Conservation (phyloP, 2,888 invertebrate species). For the Orchestes rusci region DNA sequence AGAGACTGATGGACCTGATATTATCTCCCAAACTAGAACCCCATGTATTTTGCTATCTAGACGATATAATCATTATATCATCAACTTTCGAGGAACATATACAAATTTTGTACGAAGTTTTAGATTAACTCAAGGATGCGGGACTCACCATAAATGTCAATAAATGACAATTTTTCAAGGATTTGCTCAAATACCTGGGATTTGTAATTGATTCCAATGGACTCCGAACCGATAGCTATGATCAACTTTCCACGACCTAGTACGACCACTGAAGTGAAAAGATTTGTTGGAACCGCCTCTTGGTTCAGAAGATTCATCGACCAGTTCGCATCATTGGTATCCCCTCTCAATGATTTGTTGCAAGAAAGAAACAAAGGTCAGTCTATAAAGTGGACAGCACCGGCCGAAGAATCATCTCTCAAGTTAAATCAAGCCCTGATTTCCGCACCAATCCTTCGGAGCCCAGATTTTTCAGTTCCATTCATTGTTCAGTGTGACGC, state of each 20-base stretch:
- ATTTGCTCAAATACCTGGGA: background rate
- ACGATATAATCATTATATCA: conserved; percentile 26
- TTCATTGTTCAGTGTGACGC: conserved; percentile 31
- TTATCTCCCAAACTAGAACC: conserved; percentile 15
- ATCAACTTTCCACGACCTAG: conserved; percentile 28
- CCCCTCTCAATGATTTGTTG: background rate
- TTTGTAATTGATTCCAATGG: background rate
- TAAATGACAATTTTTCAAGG: conserved; percentile 6
- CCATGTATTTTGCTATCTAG: conserved; percentile 21
- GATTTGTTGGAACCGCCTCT: conserved; percentile 32
- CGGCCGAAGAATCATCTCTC: conserved; percentile 20
- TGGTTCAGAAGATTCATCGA: conserved; percentile 30
- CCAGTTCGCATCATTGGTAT: background rate
- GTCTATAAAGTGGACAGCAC: conserved; percentile 22
- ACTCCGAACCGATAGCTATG: conserved; percentile 28
- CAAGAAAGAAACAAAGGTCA: background rate
- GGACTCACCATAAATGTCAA: conserved; percentile 9
- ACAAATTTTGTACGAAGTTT: conserved; percentile 9
- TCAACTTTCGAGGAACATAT: conserved; percentile 24
- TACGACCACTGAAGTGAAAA: conserved; percentile 29
- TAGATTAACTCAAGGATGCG: conserved; percentile 8
- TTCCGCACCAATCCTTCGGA: conserved; percentile 25
- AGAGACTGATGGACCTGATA: conserved; percentile 12
- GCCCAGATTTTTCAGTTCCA: conserved; percentile 26
- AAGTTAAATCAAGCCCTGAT: conserved; percentile 26